Base-by-base conservation (phyloP, 2,888 invertebrate species). In the Nemapogon koenigi region DNA sequence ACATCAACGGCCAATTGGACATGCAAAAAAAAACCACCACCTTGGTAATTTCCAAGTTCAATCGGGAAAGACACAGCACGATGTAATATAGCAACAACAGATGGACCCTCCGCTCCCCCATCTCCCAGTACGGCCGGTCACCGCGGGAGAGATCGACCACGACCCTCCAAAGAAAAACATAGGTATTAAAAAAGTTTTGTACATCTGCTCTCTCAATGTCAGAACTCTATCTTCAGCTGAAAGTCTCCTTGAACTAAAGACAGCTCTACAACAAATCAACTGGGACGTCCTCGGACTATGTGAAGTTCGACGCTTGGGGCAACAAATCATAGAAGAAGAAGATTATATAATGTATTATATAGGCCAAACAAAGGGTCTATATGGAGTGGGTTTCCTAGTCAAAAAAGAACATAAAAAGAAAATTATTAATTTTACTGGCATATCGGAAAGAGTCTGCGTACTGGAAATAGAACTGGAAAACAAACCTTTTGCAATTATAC, bases 361-460 rank as follows among this genome's bases (percentile, higher is more conserved):
- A 4, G 46, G 47, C 1, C 35, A 45, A 44, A 48, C 46, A 8
- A 47, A 42, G 41, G 48, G 47, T 4, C 40, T 43, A 30, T 35
- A 45, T 16, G 49, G 49, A 1, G 47, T 49, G 13, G 50, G 47
- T 7, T 47, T 48, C 22, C 35, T 47, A 36, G 38, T 48, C 0
- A 48, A 40, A 26, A 48, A 43, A 11, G 39, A 39, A 41, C 27
- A 43, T 29, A 47, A 44, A 41, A 38, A 39, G 17, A 43, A 48
- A 2, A 48, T 49, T 10, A 42, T 27, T 41, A 42, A 4, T 30
- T 49, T 48, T 25, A 43, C 36, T 6, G 47, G 47, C 17, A 45
- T 47, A 43, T 49, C 45, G 4, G 49, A 49, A 14, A 47, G 45
- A 46, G n/a, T n/a, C n/a, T n/a, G n/a, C n/a, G n/a, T n/a, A n/a